phyloP scores from a whole-genome alignment of 2,888 invertebrate genomes.

The Eupsilia transversa region DNA sequence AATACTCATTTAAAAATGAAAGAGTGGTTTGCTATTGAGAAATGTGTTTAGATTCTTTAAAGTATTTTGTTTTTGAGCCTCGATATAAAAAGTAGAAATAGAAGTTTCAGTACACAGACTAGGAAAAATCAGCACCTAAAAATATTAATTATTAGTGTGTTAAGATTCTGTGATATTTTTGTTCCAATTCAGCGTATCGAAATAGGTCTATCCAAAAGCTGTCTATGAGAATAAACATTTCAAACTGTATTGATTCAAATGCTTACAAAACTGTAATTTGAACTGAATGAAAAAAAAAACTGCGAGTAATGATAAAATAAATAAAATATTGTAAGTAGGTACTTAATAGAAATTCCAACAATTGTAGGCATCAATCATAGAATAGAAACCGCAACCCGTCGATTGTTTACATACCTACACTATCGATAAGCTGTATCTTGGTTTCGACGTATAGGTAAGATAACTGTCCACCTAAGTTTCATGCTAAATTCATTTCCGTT shows the following conservation, averaged over 20 bases:
- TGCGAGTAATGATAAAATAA: background rate
- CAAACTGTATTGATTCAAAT: background rate
- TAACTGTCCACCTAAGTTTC: constrained; percentile 62
- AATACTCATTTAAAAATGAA: background rate
- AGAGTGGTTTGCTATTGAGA: too few species aligned
- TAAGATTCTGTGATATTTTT: background rate
- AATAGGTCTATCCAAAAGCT: background rate
- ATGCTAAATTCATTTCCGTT: constrained; percentile 46
- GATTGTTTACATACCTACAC: constrained; percentile 52
- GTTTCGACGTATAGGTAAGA: constrained; percentile 76
- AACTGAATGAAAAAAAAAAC: background rate
- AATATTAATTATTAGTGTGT: background rate
- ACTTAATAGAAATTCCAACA: constrained; percentile 22
- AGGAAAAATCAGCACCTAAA: background rate
- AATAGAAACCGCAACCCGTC: constrained; percentile 46
- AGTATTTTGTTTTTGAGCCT: background rate
- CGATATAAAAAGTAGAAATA: background rate
- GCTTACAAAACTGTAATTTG: background rate
- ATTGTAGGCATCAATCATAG: constrained; percentile 22
- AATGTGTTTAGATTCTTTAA: background rate
- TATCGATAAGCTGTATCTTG: constrained; percentile 70
- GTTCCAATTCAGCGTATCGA: background rate
- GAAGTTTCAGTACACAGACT: background rate
- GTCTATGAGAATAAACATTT: background rate
- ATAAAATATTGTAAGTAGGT: background rate